Base-by-base conservation (phyloP, 1,140 invertebrate species). In the Papilio polytes region DNA sequence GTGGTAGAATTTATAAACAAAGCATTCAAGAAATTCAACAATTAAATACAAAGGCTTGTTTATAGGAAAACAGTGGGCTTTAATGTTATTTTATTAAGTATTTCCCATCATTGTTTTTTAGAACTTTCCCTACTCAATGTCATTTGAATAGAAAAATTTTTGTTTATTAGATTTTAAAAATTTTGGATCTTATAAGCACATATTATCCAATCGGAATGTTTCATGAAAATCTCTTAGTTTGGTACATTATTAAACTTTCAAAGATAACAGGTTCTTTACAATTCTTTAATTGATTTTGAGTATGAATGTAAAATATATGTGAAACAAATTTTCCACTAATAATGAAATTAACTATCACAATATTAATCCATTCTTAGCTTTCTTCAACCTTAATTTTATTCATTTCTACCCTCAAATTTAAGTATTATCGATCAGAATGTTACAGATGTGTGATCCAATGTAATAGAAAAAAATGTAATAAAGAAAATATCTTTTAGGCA, bases 1-100 rank as follows among this genome's bases (percentile, higher is more conserved):
- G 12, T 66, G 26, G 63, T 70, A 70, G 22, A 70, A 70, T 36
- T 31, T 70, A 36, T 15, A 70, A 70, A 70, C 63, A 70, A 70
- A 70, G 63, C 63, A 70, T 70, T 70, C 63, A 70, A 70, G 26
- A 70, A 15, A 15, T 36, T 70, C 63, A 70, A 31, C 12, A 63
- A 63, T 63, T 31, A 31, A 15, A 70, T 70, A 70, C 26, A 31
- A 70, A 70, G 20, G 20, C 20, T 63, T 70, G 26, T 13, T 6
- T 31, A 66, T 6, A 41, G 36, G 36, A 13, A 18, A 70, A 70
- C 26, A 15, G 26, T 31, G 26, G 63, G 26, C 12, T 36, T 66
- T 26, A 59, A 9, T 66, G 26, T 22, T 66, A 26, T 70, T 70
- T 70, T 63, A 63, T 22, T 63, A 63, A 26, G 26, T 31, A 36